Percentiles rank a stretch among this genome's conserved stretches.
Evolutionary conservation across 2,113 vertebrate species (phyloP).

Genomic region (Spea multiplicata): DNA sequence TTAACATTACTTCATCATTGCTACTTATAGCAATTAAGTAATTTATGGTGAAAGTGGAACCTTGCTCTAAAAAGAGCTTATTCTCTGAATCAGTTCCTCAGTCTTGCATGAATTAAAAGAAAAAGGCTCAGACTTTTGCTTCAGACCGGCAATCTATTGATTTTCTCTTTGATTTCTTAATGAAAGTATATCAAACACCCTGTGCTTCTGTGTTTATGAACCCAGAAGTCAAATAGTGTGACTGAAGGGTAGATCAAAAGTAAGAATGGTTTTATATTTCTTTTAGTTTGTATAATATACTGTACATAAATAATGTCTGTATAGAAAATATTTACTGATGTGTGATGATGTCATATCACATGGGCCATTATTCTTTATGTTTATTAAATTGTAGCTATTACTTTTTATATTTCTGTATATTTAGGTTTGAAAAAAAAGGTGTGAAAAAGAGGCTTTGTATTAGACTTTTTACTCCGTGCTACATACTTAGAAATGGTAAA

Average conservation of each 20-base stretch:
- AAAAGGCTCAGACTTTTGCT: background rate
- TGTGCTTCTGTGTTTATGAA: too few relatives aligned
- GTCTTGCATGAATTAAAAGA: background rate
- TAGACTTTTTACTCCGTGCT: background rate
- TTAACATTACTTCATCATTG: constrained; percentile 77
- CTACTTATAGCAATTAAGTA: constrained; percentile 69
- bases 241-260: background rate
- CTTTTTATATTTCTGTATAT: too few relatives aligned
- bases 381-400: too few relatives aligned
- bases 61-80: constrained; percentile 64
- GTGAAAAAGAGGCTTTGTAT: too few relatives aligned
- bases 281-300: too few relatives aligned
- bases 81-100: background rate
- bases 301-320: too few relatives aligned
- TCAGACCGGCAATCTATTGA: background rate
- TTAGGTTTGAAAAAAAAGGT: too few relatives aligned
- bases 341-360: too few relatives aligned
- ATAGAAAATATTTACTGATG: too few relatives aligned
- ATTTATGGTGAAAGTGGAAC: constrained; percentile 62
- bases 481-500: background rate
- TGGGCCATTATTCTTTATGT: too few relatives aligned
- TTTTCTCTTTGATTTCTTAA: background rate
- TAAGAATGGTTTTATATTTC: too few relatives aligned
- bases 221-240: too few relatives aligned
- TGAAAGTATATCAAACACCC: background rate